A percentile compares a stretch with the other conserved stretches of the same genome.
Conservation (phyloP, 2,113 vertebrate genomes). For the Oophaga pumilio region DNA sequence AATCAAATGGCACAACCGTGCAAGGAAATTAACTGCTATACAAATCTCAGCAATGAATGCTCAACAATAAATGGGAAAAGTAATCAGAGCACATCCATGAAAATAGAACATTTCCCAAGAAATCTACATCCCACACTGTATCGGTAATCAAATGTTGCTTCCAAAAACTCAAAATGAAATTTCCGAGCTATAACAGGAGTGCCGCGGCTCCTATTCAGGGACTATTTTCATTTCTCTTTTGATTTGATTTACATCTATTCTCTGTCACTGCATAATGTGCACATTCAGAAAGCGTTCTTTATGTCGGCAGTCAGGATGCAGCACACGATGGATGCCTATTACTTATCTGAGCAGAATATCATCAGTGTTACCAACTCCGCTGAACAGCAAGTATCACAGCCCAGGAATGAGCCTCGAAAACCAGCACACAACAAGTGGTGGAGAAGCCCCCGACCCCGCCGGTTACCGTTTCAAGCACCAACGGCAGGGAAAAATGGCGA, state of each 20-base stretch:
- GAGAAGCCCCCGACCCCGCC: background rate
- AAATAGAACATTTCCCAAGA: constrained; percentile 17
- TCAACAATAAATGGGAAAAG: constrained; percentile 12
- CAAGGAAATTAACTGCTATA: constrained; percentile 18
- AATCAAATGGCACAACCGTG: constrained; percentile 12
- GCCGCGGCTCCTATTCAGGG: background rate
- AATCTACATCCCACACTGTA: constrained; percentile 13
- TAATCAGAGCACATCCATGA: constrained; percentile 19
- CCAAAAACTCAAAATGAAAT: constrained; percentile 9
- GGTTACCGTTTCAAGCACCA: background rate
- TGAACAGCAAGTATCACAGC: background rate
- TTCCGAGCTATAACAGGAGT: constrained; percentile 7
- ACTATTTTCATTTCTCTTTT: constrained; percentile 14
- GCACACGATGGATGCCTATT: background rate
- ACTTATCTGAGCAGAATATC: background rate
- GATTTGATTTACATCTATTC: constrained; percentile 14
- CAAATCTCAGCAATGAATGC: constrained; percentile 9
- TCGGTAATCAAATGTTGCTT: constrained; percentile 5
- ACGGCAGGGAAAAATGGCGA: too few species aligned
- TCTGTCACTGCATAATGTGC: background rate
- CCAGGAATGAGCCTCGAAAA: background rate
- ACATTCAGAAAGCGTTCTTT: background rate
- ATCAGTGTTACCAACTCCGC: background rate
- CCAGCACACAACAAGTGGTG: background rate
- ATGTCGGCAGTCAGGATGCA: background rate